phyloP scores from a whole-genome alignment of 2,797 vertebrate species.

The Anguilla marmorata region DNA sequence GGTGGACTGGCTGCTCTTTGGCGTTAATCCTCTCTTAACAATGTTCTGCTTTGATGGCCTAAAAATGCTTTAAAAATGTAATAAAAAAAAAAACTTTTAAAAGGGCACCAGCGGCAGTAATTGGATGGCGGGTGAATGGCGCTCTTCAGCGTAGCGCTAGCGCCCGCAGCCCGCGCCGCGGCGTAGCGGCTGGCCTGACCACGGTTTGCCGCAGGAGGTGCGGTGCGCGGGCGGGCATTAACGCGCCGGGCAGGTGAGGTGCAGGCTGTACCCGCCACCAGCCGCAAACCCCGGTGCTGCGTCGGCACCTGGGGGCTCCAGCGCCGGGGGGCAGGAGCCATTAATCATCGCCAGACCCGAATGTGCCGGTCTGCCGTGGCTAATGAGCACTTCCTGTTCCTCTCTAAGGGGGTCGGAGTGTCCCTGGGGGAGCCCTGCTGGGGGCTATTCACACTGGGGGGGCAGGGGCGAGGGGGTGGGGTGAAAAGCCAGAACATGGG shows the following conservation, averaged over 20 bases:
- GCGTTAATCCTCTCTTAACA: neutral
- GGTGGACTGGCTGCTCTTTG: too few species aligned
- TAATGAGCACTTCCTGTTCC: constrained; percentile 18
- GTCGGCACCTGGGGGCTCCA: constrained; percentile 28
- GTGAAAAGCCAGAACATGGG: neutral
- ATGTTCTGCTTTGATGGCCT: neutral
- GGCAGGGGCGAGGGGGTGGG: neutral
- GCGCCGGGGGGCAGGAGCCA: constrained; percentile 17
- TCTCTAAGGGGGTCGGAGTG: neutral
- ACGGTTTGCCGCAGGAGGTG: neutral
- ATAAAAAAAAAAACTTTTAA: neutral
- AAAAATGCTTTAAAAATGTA: too few species aligned
- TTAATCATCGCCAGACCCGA: constrained; percentile 43
- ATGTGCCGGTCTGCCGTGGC: constrained; percentile 36
- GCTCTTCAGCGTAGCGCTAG: too few species aligned
- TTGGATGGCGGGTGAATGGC: too few species aligned
- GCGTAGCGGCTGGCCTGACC: neutral
- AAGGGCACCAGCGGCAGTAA: neutral
- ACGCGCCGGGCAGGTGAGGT: neutral
- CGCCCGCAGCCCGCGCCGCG: too few species aligned
- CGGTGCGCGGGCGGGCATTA: neutral
- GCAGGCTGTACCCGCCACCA: constrained; percentile 6
- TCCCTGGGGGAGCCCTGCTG: neutral
- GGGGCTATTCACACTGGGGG: neutral
- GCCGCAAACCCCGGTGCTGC: constrained; percentile 1